These are phyloP conservation scores for Cyprinodon variegatus DNA, from an alignment of 2,113 vertebrate genomes.

Conservation along the genomic window DNA sequence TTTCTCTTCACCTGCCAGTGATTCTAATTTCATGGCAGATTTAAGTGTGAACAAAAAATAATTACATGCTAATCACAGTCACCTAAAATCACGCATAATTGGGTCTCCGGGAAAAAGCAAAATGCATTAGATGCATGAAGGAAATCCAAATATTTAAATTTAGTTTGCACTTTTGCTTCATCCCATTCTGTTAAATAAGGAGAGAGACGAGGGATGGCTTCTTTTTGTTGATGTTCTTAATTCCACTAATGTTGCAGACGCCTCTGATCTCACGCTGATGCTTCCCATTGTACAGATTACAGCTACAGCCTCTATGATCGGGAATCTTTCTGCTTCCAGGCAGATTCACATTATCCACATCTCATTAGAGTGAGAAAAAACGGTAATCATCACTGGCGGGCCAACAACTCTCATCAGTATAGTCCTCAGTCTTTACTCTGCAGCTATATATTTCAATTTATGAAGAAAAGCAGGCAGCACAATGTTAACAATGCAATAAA, in stretches of 20 bases:
- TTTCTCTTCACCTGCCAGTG: neutral
- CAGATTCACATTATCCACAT: neutral
- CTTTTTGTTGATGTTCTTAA: neutral
- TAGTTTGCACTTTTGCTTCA: neutral
- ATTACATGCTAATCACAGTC: neutral
- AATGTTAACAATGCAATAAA: neutral
- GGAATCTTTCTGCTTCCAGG: slow-evolving; percentile 14
- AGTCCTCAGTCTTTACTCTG: neutral
- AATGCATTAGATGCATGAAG: slow-evolving; percentile 3
- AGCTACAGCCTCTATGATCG: neutral
- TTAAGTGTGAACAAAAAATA: neutral
- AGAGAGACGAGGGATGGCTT: neutral
- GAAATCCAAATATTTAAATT: neutral
- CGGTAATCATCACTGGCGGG: neutral
- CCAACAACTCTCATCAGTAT: neutral
- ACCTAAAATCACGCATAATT: neutral
- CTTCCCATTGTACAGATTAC: slow-evolving; percentile 12
- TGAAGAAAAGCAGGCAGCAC: neutral
- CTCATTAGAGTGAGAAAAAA: neutral
- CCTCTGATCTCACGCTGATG: slow-evolving; percentile 15
- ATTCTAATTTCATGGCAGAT: neutral
- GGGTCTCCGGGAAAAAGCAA: neutral
- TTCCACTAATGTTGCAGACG: slow-evolving; percentile 9
- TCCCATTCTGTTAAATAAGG: slow-evolving; percentile 1
- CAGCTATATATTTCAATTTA: neutral